Conservation (phyloP, 1,140 invertebrate genomes). For the Gyrodactylus salaris region DNA sequence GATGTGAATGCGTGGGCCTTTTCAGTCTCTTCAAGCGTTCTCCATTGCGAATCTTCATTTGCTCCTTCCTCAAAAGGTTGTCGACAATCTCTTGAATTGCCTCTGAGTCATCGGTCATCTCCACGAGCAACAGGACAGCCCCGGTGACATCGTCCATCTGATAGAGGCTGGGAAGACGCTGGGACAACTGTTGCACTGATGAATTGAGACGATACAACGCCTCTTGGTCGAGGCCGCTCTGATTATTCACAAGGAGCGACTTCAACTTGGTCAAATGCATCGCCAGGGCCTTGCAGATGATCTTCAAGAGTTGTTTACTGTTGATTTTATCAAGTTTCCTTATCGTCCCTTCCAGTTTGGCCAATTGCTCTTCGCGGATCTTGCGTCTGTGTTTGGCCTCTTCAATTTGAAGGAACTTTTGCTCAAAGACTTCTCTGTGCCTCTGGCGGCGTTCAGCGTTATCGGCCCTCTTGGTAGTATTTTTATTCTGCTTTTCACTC, state of each 20-base stretch:
- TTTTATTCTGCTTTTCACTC: not conserved
- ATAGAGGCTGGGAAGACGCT: not conserved
- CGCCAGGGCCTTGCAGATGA: not conserved
- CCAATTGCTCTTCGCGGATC: not conserved
- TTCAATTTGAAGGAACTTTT: not conserved
- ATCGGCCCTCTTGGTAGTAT: not conserved
- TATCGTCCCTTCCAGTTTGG: not conserved
- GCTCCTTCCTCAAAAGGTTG: not conserved
- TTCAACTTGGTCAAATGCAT: not conserved
- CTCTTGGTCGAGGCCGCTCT: not conserved
- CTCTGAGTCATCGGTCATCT: not conserved
- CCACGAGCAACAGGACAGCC: not conserved
- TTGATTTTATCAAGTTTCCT: not conserved
- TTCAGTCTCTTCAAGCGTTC: too few relatives aligned
- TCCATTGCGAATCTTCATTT: not conserved
- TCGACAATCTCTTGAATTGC: not conserved
- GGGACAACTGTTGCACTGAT: not conserved
- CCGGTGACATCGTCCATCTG: not conserved
- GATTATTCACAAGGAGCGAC: not conserved
- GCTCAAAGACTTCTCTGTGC: not conserved
- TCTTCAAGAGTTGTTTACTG: not conserved
- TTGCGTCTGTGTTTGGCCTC: not conserved
- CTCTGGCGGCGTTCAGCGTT: not conserved
- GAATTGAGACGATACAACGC: not conserved
- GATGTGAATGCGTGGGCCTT: too few relatives aligned